phyloP scores from a whole-genome alignment of 2,888 invertebrate species.

The Coleophora flavipennella region DNA sequence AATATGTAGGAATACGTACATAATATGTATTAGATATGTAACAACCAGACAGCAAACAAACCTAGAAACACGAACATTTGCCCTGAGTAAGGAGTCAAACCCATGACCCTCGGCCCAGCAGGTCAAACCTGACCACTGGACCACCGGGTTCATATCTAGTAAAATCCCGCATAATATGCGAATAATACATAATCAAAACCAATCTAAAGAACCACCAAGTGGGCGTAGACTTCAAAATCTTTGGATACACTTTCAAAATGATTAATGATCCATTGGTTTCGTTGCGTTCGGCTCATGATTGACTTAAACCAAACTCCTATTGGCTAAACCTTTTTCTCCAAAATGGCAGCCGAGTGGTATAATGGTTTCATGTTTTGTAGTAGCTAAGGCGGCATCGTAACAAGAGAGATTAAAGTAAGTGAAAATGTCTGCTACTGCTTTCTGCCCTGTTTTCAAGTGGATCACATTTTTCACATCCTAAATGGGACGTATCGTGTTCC shows the following conservation, averaged over 20 bases:
- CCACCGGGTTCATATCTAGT: no score
- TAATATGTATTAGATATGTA: no score
- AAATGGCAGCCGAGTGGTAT: slow-evolving; percentile 63
- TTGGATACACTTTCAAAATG: slow-evolving; percentile 34
- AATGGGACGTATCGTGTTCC: slow-evolving; percentile 42
- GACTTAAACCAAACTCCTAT: slow-evolving; percentile 37
- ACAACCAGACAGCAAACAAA: no score
- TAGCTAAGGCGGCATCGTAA: slow-evolving; percentile 43
- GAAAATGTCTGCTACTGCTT: slow-evolving; percentile 25
- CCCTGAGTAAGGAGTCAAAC: no score
- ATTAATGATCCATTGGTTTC: slow-evolving; percentile 40
- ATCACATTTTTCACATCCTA: slow-evolving; percentile 48
- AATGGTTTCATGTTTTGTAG: slow-evolving; percentile 35
- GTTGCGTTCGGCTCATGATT: no score
- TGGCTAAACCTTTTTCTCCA: slow-evolving; percentile 48
- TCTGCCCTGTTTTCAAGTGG: slow-evolving; percentile 46
- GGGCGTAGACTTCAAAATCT: slow-evolving; percentile 9
- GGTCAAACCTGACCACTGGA: no score
- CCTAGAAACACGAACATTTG: no score
- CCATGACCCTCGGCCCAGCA: no score
- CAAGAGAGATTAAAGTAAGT: slow-evolving; percentile 37
- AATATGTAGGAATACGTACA: no score
- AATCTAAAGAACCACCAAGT: slow-evolving; percentile 1
- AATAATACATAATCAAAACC: no score
- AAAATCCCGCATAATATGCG: no score